These are phyloP conservation scores for Aromia moschata DNA, from an alignment of 2,888 invertebrate genomes.

Conservation along the genomic window DNA sequence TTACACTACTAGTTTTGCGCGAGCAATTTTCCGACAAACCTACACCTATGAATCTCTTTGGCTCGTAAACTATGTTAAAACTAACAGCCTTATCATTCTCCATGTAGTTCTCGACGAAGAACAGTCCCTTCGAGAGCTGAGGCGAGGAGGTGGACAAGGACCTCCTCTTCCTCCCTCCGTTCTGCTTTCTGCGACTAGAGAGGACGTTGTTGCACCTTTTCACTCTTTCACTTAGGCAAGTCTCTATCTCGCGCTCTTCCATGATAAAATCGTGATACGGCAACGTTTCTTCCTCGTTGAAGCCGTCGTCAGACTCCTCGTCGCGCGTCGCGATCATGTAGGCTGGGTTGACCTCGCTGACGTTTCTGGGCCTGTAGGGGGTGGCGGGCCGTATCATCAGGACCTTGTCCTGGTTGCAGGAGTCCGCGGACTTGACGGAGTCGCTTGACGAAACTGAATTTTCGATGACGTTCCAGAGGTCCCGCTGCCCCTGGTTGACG, in stretches of 20 bases:
- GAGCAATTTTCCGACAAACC: constrained; percentile 16
- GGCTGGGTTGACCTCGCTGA: constrained; percentile 40
- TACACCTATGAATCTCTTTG: constrained; percentile 16
- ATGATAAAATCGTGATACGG: constrained; percentile 40
- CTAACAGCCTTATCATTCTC: constrained; percentile 29
- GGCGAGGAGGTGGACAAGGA: constrained; percentile 54
- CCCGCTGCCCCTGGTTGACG: constrained; percentile 53
- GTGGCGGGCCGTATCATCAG: constrained; percentile 46
- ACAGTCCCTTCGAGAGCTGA: constrained; percentile 54
- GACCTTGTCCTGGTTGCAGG: constrained; percentile 36
- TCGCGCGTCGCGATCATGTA: constrained; percentile 43
- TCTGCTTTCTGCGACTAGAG: neutral
- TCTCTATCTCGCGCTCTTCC: constrained; percentile 35
- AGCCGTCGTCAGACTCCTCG: constrained; percentile 54
- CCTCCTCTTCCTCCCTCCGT: constrained; percentile 4
- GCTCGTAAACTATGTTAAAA: constrained; percentile 29
- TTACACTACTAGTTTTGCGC: constrained; percentile 22
- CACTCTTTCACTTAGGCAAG: constrained; percentile 3
- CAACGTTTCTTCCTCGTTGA: constrained; percentile 51
- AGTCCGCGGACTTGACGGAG: constrained; percentile 41
- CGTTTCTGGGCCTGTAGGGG: constrained; percentile 40
- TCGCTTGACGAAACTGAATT: constrained; percentile 57
- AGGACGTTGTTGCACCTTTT: neutral
- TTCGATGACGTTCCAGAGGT: constrained; percentile 67
- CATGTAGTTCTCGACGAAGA: constrained; percentile 52